Evolutionary conservation across 2,113 vertebrate species (phyloP), one percentile per base, ranked within the genome.

Genomic region (Salminus brasiliensis): DNA sequence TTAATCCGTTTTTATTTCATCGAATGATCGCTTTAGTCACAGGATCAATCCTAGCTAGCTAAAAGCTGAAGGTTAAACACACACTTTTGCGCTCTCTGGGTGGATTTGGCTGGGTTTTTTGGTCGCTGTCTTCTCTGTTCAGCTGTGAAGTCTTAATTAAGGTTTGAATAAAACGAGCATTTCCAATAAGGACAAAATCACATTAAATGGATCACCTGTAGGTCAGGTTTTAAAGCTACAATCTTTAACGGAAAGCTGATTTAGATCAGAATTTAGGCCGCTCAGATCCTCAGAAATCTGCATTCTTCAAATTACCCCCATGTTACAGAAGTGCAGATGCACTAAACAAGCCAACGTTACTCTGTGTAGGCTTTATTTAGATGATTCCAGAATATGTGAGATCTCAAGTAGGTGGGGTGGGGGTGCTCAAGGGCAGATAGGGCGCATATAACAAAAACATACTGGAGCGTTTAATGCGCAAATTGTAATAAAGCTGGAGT

Each of bases 161-260:
- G 16, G 3, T 39, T 66, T 7, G 47, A 18, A n/a, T n/a, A n/a
- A 12, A 7, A 3, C 4, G 16, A 27, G 21, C 1, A 3, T 66
- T 67, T 32, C n/a, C 34, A 43, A 32, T 43, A 27, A 66, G 25
- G 23, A 13, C 16, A 13, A 8, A 34, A 45, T 15, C n/a, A n/a
- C n/a, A n/a, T n/a, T n/a, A n/a, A n/a, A n/a, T n/a, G n/a, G n/a
- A 41, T 60, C 10, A 45, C 10, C 27, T 21, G 12, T 5, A 2
- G 16, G n/a, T 13, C 11, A 30, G 0, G n/a, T 34, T 78, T 71
- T 71, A 78, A 78, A 78, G 29, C 76, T 71, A 49, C 67, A 62
- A 49, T 68, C 71, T 34, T 80, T n/a, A 52, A 11, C 8, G 39
- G 8, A 65, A 62, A 41, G 4, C 4, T 36, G 2, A 18, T 63